Conservation (phyloP, 2,888 invertebrate genomes). For the Conus canariensis region DNA sequence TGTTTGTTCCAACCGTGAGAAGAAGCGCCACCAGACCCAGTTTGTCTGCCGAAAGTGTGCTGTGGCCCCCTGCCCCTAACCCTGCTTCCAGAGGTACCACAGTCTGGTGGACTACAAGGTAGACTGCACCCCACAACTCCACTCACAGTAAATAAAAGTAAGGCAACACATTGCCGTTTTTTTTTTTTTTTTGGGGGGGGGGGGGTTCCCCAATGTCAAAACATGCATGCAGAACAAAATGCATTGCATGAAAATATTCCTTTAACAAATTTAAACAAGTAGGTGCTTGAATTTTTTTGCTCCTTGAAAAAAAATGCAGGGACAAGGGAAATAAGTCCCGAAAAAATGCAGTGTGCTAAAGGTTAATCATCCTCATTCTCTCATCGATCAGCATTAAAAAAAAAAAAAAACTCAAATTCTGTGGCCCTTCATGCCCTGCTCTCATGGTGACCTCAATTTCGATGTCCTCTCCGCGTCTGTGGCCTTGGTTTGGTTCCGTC, state of each 20-base stretch:
- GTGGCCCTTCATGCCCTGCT: no score
- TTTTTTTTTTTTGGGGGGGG: neutral
- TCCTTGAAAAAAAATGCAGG: neutral
- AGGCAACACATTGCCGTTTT: neutral
- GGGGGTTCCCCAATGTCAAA: neutral
- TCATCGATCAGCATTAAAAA: no score
- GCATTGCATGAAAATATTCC: neutral
- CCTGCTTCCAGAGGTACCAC: slow-evolving; percentile 8
- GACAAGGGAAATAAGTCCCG: neutral
- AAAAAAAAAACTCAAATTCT: no score
- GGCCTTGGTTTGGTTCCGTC: no score
- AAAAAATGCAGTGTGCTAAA: neutral
- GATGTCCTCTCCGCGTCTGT: no score
- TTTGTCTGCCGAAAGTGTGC: neutral
- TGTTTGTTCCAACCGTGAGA: neutral
- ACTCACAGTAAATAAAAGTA: neutral
- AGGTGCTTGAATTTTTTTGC: neutral
- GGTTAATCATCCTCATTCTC: no score
- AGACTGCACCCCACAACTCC: neutral
- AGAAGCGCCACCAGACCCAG: slow-evolving; percentile 18
- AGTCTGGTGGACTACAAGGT: neutral
- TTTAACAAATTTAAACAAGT: neutral
- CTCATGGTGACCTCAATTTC: no score
- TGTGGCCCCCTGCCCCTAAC: neutral
- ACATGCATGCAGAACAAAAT: neutral